phyloP scores from a whole-genome alignment of 2,113 vertebrate species.

The Thymallus thymallus region DNA sequence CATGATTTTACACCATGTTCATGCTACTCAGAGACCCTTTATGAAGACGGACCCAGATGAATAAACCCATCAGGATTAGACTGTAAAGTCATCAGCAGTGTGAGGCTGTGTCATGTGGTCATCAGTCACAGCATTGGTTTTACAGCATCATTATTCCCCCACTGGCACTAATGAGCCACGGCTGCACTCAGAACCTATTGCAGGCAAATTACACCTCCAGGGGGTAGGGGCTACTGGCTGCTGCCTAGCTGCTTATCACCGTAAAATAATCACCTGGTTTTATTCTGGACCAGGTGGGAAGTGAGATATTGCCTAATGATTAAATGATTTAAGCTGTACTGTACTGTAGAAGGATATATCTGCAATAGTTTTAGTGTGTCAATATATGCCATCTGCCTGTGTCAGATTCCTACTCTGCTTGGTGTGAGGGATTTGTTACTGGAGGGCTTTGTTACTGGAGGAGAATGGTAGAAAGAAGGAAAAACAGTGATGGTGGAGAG shows the following conservation, averaged over 20 bases:
- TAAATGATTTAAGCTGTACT: constrained; percentile 70
- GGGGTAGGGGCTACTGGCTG: not conserved
- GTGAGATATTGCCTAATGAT: constrained; percentile 8
- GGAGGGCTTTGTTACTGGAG: constrained; percentile 66
- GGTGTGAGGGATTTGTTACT: constrained; percentile 64
- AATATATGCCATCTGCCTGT: constrained; percentile 65
- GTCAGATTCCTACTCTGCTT: constrained; percentile 57
- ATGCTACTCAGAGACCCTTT: too few species aligned
- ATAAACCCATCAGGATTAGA: not conserved
- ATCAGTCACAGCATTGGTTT: constrained; percentile 74
- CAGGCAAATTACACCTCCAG: constrained; percentile 70
- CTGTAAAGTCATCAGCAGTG: not conserved
- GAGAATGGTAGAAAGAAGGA: constrained; percentile 45
- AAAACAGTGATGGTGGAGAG: constrained; percentile 48
- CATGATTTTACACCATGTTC: too few species aligned
- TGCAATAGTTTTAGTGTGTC: constrained; percentile 60
- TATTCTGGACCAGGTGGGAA: constrained; percentile 40
- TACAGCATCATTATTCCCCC: constrained; percentile 78
- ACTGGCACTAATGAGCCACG: constrained; percentile 76
- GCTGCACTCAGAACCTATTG: constrained; percentile 69
- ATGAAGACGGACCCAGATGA: not conserved
- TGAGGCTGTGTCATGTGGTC: constrained; percentile 58
- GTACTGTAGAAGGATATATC: constrained; percentile 45
- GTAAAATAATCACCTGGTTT: constrained; percentile 63
- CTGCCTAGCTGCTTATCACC: constrained; percentile 26